phyloP scores from a whole-genome alignment of 2,888 invertebrate genomes.

The Lithophane leautieri region DNA sequence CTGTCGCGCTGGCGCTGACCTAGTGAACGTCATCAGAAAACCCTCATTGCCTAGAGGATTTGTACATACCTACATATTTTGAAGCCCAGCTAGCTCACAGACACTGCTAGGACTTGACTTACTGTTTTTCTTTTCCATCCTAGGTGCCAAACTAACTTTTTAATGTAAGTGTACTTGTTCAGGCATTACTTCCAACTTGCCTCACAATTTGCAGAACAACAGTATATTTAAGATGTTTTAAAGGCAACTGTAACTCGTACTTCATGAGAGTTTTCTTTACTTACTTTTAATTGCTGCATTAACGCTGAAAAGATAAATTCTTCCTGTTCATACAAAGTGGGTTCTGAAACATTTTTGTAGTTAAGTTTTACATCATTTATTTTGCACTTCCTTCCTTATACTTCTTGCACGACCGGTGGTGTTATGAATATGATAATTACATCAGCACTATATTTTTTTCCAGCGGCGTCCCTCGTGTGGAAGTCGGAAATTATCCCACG shows the following conservation, averaged over 20 bases:
- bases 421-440: neutral
- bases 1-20: too few species aligned
- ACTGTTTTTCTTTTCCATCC: neutral
- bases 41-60: too few species aligned
- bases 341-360: slow-evolving; percentile 4
- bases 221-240: slow-evolving; percentile 40
- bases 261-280: slow-evolving; percentile 10
- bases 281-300: slow-evolving; percentile 39
- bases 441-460: neutral
- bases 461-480: neutral
- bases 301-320: slow-evolving; percentile 33
- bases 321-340: slow-evolving; percentile 26
- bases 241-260: slow-evolving; percentile 18
- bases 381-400: neutral
- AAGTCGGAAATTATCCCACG: neutral
- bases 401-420: neutral
- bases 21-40: too few species aligned
- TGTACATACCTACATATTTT: neutral
- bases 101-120: neutral
- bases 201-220: slow-evolving; percentile 50
- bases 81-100: neutral
- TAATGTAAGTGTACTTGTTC: slow-evolving; percentile 24
- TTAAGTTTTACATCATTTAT: slow-evolving; percentile 2
- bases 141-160: slow-evolving; percentile 34
- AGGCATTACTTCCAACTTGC: slow-evolving; percentile 39